Base-by-base conservation (phyloP, 1,140 invertebrate species). In the Bilobella aurantiaca region DNA sequence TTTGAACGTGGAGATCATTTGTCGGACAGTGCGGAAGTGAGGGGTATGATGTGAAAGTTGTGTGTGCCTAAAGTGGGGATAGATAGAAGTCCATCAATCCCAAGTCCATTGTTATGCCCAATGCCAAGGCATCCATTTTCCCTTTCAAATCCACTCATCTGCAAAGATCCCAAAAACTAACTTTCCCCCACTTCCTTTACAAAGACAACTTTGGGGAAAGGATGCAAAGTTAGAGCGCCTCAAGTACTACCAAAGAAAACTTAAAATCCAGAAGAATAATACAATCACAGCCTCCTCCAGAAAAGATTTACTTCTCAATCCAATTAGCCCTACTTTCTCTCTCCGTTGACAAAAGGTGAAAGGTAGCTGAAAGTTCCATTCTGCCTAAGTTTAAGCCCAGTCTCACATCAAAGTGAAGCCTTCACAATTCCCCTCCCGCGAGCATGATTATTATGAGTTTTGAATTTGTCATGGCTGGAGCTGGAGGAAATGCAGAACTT, bases 51-150 rank as follows among this genome's bases (percentile, higher is more conserved):
- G n/a, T 65, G 58, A 58, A 53, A 72, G 70, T 57, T n/a, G 53
- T 14, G 27, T 12, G n/a, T n/a, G n/a, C n/a, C n/a, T n/a, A n/a
- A n/a, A n/a, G n/a, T n/a, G n/a, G n/a, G n/a, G n/a, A n/a, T n/a
- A n/a, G n/a, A n/a, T n/a, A n/a, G n/a, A 57, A 57, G 28, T 69
- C 70, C 70, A 72, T 72, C 70, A 69, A 72, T 72, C 67, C 65
- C 32, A 47, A 34, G 28, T 65, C 31, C 23, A 30, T 65, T 67
- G 69, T 69, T 65, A 66, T 60, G 25, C 57, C 64, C n/a, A n/a
- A n/a, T n/a, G n/a, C n/a, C n/a, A n/a, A n/a, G n/a, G n/a, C n/a
- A n/a, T n/a, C n/a, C n/a, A n/a, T n/a, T n/a, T 66, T 29, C 57
- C 49, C 64, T 46, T 65, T 65, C 63, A 64, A 28, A 30, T 29